phyloP scores from a whole-genome alignment of 53 echinoderm and acorn worm species.

The Holothuria scabra region DNA sequence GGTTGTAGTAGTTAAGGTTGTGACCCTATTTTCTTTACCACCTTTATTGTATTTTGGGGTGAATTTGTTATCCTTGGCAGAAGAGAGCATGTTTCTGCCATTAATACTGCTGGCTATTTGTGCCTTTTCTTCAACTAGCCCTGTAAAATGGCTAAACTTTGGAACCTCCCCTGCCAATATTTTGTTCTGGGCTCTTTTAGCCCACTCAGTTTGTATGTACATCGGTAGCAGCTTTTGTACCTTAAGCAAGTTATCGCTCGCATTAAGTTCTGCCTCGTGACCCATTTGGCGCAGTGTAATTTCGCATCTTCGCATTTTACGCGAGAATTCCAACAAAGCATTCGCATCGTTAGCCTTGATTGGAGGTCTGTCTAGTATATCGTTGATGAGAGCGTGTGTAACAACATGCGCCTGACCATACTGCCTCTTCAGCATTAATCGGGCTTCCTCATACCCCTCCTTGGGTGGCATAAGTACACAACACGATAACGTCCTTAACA shows the following conservation, averaged over 20 bases:
- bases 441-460: conserved; percentile 38
- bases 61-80: background rate
- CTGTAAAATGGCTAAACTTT: conserved; percentile 33
- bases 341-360: background rate
- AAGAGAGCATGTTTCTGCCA: conserved; percentile 34
- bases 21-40: conserved; percentile 7
- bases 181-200: conserved; percentile 45
- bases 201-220: conserved; percentile 35
- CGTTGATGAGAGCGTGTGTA: conserved; percentile 38
- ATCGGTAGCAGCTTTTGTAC: conserved; percentile 43
- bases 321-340: too few species aligned
- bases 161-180: background rate
- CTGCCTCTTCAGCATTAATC: conserved; percentile 38
- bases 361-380: conserved; percentile 28
- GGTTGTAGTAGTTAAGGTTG: conserved; percentile 3
- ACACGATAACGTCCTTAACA: conserved; percentile 48
- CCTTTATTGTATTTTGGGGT: background rate
- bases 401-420: conserved; percentile 63
- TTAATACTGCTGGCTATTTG: conserved; percentile 57
- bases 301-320: too few species aligned
- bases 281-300: conserved; percentile 48
- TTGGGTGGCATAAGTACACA: conserved; percentile 47
- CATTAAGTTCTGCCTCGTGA: conserved; percentile 38
- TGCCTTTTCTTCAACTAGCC: conserved; percentile 52
- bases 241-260: conserved; percentile 33